These are phyloP conservation scores for Loris lydekkerianus DNA, from an alignment of 2,797 vertebrate genomes.

Conservation along the genomic window DNA sequence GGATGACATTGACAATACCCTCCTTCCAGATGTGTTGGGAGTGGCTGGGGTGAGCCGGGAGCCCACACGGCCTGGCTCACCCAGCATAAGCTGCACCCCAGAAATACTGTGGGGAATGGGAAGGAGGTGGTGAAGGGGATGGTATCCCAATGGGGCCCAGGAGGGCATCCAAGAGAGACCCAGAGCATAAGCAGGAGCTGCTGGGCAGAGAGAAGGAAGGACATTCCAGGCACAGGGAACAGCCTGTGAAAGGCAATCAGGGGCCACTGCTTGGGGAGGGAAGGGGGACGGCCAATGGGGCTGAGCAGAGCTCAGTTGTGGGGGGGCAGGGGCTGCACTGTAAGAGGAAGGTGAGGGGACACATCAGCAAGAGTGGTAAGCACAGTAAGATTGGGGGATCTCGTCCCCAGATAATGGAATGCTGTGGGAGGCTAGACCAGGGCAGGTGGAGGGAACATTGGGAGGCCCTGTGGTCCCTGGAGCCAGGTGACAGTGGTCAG, in stretches of 20 bases:
- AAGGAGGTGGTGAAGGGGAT: neutral
- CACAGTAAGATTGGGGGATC: neutral
- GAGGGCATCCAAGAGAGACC: neutral
- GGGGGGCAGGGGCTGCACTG: rapidly evolving
- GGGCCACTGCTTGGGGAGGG: neutral
- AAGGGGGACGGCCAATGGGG: neutral
- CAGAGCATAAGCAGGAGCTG: no score
- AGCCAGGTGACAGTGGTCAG: no score
- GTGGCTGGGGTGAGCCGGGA: neutral
- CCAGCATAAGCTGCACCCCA: neutral
- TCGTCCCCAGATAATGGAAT: neutral
- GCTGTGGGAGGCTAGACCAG: neutral
- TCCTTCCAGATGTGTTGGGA: neutral
- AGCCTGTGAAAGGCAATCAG: neutral
- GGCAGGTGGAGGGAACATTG: no score
- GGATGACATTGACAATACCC: neutral
- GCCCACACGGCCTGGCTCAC: neutral
- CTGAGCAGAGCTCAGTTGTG: neutral
- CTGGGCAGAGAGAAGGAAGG: neutral
- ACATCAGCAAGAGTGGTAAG: neutral
- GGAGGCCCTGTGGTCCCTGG: no score
- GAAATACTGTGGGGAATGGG: neutral
- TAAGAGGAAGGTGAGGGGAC: rapidly evolving
- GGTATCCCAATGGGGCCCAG: neutral
- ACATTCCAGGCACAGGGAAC: neutral